Base-by-base conservation (phyloP, 2,888 invertebrate species). In the Thymelicus acteon region DNA sequence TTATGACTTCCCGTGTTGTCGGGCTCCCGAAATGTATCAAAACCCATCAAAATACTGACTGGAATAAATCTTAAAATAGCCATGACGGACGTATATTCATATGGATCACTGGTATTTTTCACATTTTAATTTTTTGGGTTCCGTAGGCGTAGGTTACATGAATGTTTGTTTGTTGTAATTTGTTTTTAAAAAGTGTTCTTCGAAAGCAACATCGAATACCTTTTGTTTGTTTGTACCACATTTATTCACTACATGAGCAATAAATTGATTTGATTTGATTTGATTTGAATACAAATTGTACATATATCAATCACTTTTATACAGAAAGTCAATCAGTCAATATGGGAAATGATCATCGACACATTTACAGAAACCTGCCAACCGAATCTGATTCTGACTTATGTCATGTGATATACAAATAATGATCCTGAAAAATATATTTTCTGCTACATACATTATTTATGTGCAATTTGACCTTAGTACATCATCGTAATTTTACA, bases 1-100 rank as follows among this genome's bases (percentile, higher is more conserved):
- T 91, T 89, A 92, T 82, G 84, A 89, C 89, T 90, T 91, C 91
- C 92, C 83, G 89, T 88, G 87, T 85, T 83, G 85, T 82, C 85
- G 79, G 79, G 72, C 62, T 82, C 80, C 84, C 81, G 78, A 87
- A 84, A 83, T 82, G 82, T 82, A 82, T 81, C 76, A 82, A 87
- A 87, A 85, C 81, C 80, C 83, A 87, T 88, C 85, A 86, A 89
- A 88, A 87, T 84, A 84, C 79, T 84, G 81, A 82, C 79, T 75
- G 76, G 81, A 86, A 83, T 85, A 82, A 85, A 81, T 76, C 81
- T 82, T 87, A 85, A 87, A 86, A 87, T 89, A 89, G 75, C 73
- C 73, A 68, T 76, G 77, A 77, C 75, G 72, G 52, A 71, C 68
- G 66, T 67, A 54, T 7, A 52, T 37, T 66, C 13, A 37, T 37